These are phyloP conservation scores for Lamellibrachia columna DNA, from an alignment of 2,888 invertebrate genomes.

Conservation along the genomic window DNA sequence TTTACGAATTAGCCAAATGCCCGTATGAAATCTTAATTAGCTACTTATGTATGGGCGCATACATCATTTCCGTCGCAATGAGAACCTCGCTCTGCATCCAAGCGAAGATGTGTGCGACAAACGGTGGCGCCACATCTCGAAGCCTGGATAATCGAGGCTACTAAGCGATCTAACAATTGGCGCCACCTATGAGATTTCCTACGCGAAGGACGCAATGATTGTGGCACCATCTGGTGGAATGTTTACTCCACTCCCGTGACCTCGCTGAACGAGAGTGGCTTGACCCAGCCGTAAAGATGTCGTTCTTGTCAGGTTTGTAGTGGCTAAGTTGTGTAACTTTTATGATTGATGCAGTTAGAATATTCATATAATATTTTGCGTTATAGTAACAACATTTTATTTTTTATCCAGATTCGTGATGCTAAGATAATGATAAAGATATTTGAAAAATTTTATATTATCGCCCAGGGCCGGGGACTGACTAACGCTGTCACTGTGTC, in stretches of 20 bases:
- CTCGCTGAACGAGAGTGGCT: background rate
- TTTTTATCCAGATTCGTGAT: background rate
- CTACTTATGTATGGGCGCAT: no score
- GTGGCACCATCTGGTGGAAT: background rate
- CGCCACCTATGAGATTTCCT: background rate
- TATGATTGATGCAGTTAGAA: background rate
- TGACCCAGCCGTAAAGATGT: background rate
- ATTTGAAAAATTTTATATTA: background rate
- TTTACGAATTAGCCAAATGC: no score
- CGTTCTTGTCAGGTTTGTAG: background rate
- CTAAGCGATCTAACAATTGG: background rate
- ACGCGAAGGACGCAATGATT: background rate
- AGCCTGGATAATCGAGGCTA: no score
- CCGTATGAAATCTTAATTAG: no score
- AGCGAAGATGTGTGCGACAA: no score
- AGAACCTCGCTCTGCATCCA: no score
- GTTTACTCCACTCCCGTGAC: background rate
- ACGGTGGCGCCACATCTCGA: no score
- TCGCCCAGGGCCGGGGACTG: background rate
- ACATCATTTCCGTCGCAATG: no score
- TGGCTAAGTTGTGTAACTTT: background rate
- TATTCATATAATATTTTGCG: background rate
- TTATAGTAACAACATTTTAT: background rate
- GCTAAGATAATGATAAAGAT: background rate
- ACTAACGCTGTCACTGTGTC: background rate